A percentile compares a stretch with the other conserved stretches of the same genome.
phyloP scores from a whole-genome alignment of 2,888 invertebrate genomes.

The Epinotia bilunana region DNA sequence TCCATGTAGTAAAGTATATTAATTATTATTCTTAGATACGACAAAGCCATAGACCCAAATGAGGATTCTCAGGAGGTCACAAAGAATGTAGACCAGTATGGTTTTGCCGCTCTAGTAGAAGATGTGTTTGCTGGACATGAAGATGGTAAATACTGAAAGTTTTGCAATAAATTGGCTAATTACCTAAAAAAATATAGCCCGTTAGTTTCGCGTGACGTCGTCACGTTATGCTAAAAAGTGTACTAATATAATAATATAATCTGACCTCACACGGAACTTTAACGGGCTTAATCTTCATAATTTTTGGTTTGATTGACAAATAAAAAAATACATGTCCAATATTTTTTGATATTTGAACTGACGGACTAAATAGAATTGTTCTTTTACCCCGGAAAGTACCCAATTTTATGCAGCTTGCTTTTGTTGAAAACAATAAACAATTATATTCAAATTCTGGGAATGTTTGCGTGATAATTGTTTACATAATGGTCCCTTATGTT shows the following conservation, averaged over 20 bases:
- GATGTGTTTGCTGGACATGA: constrained; percentile 87
- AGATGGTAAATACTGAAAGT: constrained; percentile 72
- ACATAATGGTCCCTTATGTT: constrained; percentile 45
- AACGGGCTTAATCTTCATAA: too few species aligned
- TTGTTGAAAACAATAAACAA: background rate
- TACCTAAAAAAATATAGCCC: too few species aligned
- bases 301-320: too few species aligned
- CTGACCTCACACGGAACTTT: too few species aligned
- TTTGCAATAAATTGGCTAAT: background rate
- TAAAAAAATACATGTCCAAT: too few species aligned
- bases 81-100: constrained; percentile 89
- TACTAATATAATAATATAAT: too few species aligned
- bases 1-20: background rate
- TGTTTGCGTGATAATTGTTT: background rate
- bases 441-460: background rate
- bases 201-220: too few species aligned
- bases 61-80: constrained; percentile 85
- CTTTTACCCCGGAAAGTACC: too few species aligned
- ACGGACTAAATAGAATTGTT: too few species aligned
- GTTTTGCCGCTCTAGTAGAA: constrained; percentile 89
- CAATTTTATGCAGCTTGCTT: background rate
- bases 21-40: constrained; percentile 81
- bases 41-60: constrained; percentile 88
- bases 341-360: too few species aligned
- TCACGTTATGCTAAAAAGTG: too few species aligned